A percentile compares a stretch with the other conserved stretches of the same genome.
Evolutionary conservation across 2,797 vertebrate species (phyloP).

Genomic region (Brachyrhaphis roseni): DNA sequence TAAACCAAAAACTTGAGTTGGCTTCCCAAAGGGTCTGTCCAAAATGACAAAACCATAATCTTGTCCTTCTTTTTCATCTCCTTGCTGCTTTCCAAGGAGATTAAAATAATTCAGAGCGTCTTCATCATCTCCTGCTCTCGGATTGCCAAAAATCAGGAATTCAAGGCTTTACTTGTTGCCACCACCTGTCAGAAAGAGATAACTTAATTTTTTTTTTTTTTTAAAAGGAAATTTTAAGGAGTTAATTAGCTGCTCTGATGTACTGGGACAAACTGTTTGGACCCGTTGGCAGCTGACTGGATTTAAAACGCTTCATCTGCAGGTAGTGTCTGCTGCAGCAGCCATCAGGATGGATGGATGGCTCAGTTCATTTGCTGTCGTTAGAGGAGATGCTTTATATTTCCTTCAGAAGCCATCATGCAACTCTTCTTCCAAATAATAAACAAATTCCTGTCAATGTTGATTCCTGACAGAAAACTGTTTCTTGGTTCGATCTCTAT

Average conservation of each 20-base stretch:
- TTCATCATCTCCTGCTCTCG: slow-evolving; percentile 14
- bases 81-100: slow-evolving; percentile 14
- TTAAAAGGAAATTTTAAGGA: slow-evolving; percentile 33
- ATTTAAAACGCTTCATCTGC: slow-evolving; percentile 40
- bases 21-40: slow-evolving; percentile 16
- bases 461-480: slow-evolving; percentile 40
- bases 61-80: slow-evolving; percentile 3
- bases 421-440: slow-evolving; percentile 9
- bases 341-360: slow-evolving; percentile 28
- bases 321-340: slow-evolving; percentile 29
- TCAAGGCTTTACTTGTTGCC: slow-evolving; percentile 30
- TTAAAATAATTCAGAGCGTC: slow-evolving; percentile 25
- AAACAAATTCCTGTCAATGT: slow-evolving; percentile 3
- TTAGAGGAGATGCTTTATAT: slow-evolving; percentile 6
- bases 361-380: slow-evolving; percentile 20
- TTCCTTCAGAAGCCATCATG: slow-evolving; percentile 40
- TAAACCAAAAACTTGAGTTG: background rate
- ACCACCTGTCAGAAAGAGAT: slow-evolving; percentile 59
- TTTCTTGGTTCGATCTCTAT: slow-evolving; percentile 24
- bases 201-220: slow-evolving; percentile 32
- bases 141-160: slow-evolving; percentile 13
- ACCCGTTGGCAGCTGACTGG: slow-evolving; percentile 27
- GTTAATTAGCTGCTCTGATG: slow-evolving; percentile 61
- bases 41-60: slow-evolving; percentile 11
- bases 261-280: slow-evolving; percentile 42